Evolutionary conservation across 2,888 invertebrate genomes (phyloP), one percentile per base, ranked within the genome.

Genomic region (Geotrupes spiniger): DNA sequence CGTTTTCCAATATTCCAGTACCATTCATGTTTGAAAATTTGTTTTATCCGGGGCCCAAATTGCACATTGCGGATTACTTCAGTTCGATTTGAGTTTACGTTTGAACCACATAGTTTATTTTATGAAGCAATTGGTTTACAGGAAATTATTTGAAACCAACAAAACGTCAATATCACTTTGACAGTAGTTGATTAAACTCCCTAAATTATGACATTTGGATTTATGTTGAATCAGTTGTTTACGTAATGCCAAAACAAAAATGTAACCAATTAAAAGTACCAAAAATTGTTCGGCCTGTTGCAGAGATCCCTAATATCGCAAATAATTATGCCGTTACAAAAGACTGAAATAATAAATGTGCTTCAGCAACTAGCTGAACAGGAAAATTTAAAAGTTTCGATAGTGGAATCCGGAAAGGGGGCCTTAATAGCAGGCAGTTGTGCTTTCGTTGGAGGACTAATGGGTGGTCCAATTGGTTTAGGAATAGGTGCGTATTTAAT

Each of bases 11-110:
- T 29, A 17, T 38, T 46, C 39, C 75, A 71, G 76, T 76, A 66
- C 80, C 80, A 77, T 80, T 81, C 80, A 81, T 81, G 76, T 75
- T 79, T 76, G 54, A 54, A 52, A 50, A 45, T 52, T 52, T 49
- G 45, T 46, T 60, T 62, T 62, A 68, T 58, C 68, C 69, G 58
- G 66, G 64, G 42, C 66, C 61, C 58, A 63, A 56, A 52, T 61
- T 58, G 58, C 57, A 58, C 67, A 69, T 69, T 62, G 58, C 64
- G 44, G n/a, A 8, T n/a, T 6, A 26, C 17, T 8, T 11, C 2
- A 10, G 6, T 45, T 12, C 14, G 26, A 21, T 38, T 21, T 29
- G 11, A 8, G 29, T 5, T 33, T n/a, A 12, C 14, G 15, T 15
- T 33, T 33, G 14, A n/a, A 15, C 33, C 33, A 12, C 33, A 3